A percentile compares a stretch with the other conserved stretches of the same genome.
phyloP scores from a whole-genome alignment of 2,113 vertebrate genomes.

The Dipodomys merriami region DNA sequence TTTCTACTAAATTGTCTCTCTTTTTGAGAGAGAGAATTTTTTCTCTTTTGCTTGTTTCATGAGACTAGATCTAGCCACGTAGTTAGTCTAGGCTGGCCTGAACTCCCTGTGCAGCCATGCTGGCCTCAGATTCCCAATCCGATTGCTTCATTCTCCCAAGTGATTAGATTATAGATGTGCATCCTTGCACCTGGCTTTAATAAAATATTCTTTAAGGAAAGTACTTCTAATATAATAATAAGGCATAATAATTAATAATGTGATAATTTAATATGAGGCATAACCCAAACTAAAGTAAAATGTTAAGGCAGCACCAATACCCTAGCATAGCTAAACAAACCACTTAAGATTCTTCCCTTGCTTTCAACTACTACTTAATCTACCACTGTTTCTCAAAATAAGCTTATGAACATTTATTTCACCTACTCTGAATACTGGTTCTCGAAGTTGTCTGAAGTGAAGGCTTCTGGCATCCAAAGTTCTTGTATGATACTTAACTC shows the following conservation, averaged over 20 bases:
- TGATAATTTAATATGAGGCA: constrained; percentile 28
- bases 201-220: constrained; percentile 34
- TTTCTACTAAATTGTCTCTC: no score
- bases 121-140: no score
- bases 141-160: no score
- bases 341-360: neutral
- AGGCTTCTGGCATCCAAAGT: neutral
- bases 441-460: neutral
- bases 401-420: neutral
- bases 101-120: no score
- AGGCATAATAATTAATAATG: neutral
- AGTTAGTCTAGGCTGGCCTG: no score
- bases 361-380: constrained; percentile 2
- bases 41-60: no score
- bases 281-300: neutral
- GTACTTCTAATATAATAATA: constrained; percentile 3
- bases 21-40: no score
- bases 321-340: neutral
- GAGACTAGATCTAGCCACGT: no score
- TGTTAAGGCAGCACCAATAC: neutral
- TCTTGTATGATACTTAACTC: neutral
- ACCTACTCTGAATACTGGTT: neutral
- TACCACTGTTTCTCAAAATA: neutral
- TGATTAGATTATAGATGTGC: no score
- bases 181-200: no score